A percentile compares a stretch with the other conserved stretches of the same genome.
These are phyloP conservation scores for Verasper variegatus DNA, from an alignment of 2,113 vertebrate genomes.

Conservation along the genomic window DNA sequence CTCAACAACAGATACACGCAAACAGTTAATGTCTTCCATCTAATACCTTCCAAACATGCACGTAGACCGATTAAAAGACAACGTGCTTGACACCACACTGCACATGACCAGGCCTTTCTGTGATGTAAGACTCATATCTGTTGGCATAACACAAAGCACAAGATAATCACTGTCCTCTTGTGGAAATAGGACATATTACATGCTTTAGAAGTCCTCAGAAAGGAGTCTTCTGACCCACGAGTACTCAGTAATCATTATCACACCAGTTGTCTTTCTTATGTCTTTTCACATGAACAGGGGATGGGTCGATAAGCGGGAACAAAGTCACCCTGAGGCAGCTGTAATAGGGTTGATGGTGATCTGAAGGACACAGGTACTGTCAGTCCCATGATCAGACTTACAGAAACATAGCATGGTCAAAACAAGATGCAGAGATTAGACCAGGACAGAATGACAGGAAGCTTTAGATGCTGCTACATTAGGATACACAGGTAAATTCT, in stretches of 20 bases:
- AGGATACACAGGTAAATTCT: neutral
- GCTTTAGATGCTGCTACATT: neutral
- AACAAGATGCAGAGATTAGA: neutral
- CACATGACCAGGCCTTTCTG: neutral
- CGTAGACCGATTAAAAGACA: too few relatives aligned
- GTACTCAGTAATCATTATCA: too few relatives aligned
- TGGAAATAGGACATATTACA: slow-evolving; percentile 23
- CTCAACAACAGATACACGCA: too few relatives aligned
- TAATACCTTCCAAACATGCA: too few relatives aligned
- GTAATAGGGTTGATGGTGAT: neutral
- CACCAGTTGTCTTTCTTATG: neutral
- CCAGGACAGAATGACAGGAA: neutral
- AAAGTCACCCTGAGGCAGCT: neutral
- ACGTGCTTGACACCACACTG: neutral
- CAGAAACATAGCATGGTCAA: neutral
- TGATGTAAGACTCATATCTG: neutral
- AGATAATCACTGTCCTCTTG: slow-evolving; percentile 37
- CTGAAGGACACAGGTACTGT: neutral
- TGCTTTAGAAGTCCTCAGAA: neutral
- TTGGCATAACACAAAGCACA: neutral
- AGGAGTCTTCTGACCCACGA: too few relatives aligned
- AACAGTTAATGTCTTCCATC: too few relatives aligned
- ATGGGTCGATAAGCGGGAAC: neutral
- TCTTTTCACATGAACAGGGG: neutral
- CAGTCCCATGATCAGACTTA: neutral